These are phyloP conservation scores for Acleris holmiana DNA, from an alignment of 2,888 invertebrate genomes.

Conservation along the genomic window DNA sequence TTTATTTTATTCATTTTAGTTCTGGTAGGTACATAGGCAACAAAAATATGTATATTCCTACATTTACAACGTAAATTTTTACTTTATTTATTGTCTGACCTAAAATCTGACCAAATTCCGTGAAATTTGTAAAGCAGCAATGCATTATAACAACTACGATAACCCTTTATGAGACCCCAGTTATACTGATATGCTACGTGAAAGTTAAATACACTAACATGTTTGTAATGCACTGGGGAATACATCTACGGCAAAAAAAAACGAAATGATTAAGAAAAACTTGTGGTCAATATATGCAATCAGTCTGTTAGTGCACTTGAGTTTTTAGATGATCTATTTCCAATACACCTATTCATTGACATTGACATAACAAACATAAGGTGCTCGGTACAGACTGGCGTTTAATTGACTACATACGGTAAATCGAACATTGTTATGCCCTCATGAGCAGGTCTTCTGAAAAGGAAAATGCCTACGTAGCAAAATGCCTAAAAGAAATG, in stretches of 20 bases:
- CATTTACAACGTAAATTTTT: too few species aligned
- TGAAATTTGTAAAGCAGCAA: too few species aligned
- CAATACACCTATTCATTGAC: slow-evolving; percentile 12
- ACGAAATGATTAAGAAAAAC: slow-evolving; percentile 6
- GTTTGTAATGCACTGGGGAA: slow-evolving; percentile 15
- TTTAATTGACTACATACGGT: too few species aligned
- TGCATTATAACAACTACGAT: not conserved
- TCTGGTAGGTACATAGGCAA: too few species aligned
- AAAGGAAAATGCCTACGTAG: too few species aligned
- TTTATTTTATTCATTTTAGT: too few species aligned
- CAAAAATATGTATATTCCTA: too few species aligned
- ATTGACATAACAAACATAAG: slow-evolving; percentile 4
- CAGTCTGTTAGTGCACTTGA: slow-evolving; percentile 10
- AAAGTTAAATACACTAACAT: slow-evolving; percentile 10
- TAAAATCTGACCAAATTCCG: too few species aligned
- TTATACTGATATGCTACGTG: slow-evolving; percentile 10
- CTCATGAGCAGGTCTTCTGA: too few species aligned
- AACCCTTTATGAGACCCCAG: slow-evolving; percentile 5
- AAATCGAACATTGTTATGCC: too few species aligned
- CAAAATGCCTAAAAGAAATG: too few species aligned
- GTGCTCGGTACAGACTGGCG: not conserved
- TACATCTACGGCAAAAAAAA: slow-evolving; percentile 16
- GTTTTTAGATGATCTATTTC: slow-evolving; percentile 15
- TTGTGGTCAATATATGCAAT: slow-evolving; percentile 12
- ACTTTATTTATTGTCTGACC: too few species aligned